Evolutionary conservation across 2,113 vertebrate species (phyloP).

Genomic region (Hypocryptadius cinnamomeus): DNA sequence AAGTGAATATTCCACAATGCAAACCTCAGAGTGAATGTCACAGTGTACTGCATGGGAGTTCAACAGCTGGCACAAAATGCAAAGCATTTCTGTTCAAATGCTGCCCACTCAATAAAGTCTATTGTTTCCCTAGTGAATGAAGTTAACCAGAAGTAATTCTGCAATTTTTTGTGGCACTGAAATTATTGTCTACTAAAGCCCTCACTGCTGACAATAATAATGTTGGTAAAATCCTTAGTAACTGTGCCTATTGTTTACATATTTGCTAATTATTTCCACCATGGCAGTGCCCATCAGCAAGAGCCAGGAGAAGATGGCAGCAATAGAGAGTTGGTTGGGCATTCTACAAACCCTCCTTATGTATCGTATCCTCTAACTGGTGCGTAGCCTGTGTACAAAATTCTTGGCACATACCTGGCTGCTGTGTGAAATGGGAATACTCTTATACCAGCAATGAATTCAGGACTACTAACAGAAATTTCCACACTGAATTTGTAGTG

Average conservation of each 20-base stretch:
- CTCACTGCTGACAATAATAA: neutral
- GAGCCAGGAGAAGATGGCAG: neutral
- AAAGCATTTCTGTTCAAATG: neutral
- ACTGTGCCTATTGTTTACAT: neutral
- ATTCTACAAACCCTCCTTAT: neutral
- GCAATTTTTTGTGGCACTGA: neutral
- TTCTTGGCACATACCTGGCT: neutral
- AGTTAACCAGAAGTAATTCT: conserved; percentile 50
- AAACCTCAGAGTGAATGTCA: neutral
- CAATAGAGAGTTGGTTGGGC: neutral
- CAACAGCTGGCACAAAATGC: neutral
- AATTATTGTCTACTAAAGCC: neutral
- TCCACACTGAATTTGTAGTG: neutral
- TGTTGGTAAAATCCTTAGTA: neutral
- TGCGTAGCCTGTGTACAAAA: neutral
- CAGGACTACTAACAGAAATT: neutral
- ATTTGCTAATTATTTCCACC: conserved; percentile 1
- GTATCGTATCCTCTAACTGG: neutral
- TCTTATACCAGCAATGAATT: neutral
- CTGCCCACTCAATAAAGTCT: neutral
- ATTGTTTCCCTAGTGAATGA: conserved; percentile 46
- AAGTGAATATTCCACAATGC: neutral
- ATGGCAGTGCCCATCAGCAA: neutral
- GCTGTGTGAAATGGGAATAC: neutral
- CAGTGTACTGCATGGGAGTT: neutral